Evolutionary conservation across 2,797 vertebrate species (phyloP), one percentile per base, ranked within the genome.

Genomic region (Crenichthys baileyi): DNA sequence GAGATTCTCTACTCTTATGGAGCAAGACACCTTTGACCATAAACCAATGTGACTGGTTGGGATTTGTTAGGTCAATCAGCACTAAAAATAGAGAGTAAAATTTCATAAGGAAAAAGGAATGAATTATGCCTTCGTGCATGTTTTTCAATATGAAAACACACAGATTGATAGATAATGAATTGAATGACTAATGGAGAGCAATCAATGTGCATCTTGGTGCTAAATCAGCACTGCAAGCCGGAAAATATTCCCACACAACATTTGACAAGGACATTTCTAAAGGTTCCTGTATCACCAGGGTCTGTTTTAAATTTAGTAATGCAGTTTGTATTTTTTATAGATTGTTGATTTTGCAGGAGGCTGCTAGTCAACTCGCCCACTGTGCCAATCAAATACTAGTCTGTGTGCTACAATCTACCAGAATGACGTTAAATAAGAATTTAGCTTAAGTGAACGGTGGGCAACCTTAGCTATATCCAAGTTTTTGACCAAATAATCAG

Each of bases 401-500:
- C 73, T 2, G 73, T 24, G 70, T 72, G 70, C 77, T 83, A 81
- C 81, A 76, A 85, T 89, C 84, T 77, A 70, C 70, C 73, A 31
- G 48, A 80, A 80, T 88, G 86, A 81, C 63, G 60, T 91, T 77
- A 88, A 76, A 88, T 89, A 84, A 89, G 63, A 86, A 87, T 76
- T 84, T 63, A 81, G 81, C 53, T 39, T 18, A 41, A 74, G 50
- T 76, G 51, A 80, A 68, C 63, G n/a, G 4, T 22, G 36, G 36
- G 36, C 20, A 73, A 39, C 7, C 0, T 5, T 36, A 80, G 74
- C 48, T 26, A 9, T 53, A 72, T 70, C 44, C 63, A 70, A 46
- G 68, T 85, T 58, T 46, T 39, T 2, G 0, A 55, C 48, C 73
- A 58, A 7, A 61, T 65, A 76, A 87, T 79, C 61, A 79, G 29